Evolutionary conservation across 2,113 vertebrate genomes (phyloP).

Genomic region (Scomber scombrus): DNA sequence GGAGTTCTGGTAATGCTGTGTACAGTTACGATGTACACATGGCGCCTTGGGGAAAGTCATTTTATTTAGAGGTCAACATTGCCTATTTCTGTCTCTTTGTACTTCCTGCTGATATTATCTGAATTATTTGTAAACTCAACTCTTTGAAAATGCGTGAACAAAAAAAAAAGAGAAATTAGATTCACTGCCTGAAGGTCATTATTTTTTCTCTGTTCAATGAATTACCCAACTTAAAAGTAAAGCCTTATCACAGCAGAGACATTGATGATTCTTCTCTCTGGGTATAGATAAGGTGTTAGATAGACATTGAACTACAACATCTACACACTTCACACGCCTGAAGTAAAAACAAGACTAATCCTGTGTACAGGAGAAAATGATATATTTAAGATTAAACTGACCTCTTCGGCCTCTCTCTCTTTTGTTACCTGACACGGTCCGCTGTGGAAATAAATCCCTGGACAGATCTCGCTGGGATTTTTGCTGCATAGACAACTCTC

Average conservation of each 20-base stretch:
- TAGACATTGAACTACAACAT: neutral
- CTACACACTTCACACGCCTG: neutral
- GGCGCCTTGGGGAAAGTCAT: neutral
- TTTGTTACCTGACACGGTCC: neutral
- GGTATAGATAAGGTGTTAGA: neutral
- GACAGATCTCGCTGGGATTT: too few species aligned
- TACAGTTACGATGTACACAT: neutral
- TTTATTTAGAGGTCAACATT: neutral
- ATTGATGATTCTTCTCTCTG: neutral
- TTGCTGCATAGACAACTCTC: too few species aligned
- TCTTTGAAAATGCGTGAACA: slow-evolving; percentile 22
- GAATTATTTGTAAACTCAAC: slow-evolving; percentile 9
- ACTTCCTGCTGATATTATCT: slow-evolving; percentile 17
- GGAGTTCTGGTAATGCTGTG: slow-evolving; percentile 12
- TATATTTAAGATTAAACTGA: neutral
- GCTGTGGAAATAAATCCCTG: neutral
- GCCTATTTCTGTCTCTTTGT: neutral
- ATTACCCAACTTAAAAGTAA: slow-evolving; percentile 11
- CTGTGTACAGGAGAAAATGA: neutral
- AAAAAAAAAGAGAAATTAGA: slow-evolving; percentile 49
- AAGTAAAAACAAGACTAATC: neutral
- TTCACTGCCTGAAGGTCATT: slow-evolving; percentile 15
- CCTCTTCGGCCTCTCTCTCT: neutral
- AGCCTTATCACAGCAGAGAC: neutral
- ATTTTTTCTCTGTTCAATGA: slow-evolving; percentile 18